Evolutionary conservation across 2,113 vertebrate species (phyloP).

Genomic region (Variabilichromis moorii): DNA sequence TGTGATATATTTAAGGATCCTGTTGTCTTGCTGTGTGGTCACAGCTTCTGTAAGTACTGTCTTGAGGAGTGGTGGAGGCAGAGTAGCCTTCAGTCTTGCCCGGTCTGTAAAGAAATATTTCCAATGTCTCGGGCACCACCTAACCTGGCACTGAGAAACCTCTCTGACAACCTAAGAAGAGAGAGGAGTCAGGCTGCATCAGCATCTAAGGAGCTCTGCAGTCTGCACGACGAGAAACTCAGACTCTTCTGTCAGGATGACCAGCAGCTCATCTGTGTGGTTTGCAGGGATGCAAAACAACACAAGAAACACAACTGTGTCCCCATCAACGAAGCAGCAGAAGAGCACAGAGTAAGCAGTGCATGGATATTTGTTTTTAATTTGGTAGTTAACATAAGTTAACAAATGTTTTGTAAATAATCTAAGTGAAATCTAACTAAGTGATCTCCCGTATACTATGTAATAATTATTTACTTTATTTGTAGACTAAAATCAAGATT

Average conservation of each 20-base stretch:
- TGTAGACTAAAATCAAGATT: background rate
- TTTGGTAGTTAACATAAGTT: background rate
- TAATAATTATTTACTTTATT: background rate
- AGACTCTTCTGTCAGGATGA: slow-evolving; percentile 40
- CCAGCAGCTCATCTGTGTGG: slow-evolving; percentile 19
- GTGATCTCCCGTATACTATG: fast-evolving
- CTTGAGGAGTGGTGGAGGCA: slow-evolving; percentile 31
- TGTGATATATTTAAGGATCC: slow-evolving; percentile 29
- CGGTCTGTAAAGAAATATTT: slow-evolving; percentile 13
- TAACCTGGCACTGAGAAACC: slow-evolving; percentile 27
- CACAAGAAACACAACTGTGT: slow-evolving; percentile 1
- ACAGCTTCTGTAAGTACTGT: slow-evolving; percentile 39
- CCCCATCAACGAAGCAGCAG: slow-evolving; percentile 1
- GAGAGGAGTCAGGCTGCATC: background rate
- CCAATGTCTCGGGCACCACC: background rate
- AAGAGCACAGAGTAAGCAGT: background rate
- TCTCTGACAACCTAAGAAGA: slow-evolving; percentile 7
- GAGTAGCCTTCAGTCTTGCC: background rate
- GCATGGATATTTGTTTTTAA: background rate
- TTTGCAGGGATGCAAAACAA: slow-evolving; percentile 6
- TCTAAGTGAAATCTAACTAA: background rate
- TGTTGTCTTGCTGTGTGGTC: background rate
- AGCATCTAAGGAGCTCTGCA: background rate
- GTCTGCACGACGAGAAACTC: background rate
- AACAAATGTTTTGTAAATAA: background rate